Evolutionary conservation across 2,797 vertebrate genomes (phyloP).

Genomic region (Diplodus sargus): DNA sequence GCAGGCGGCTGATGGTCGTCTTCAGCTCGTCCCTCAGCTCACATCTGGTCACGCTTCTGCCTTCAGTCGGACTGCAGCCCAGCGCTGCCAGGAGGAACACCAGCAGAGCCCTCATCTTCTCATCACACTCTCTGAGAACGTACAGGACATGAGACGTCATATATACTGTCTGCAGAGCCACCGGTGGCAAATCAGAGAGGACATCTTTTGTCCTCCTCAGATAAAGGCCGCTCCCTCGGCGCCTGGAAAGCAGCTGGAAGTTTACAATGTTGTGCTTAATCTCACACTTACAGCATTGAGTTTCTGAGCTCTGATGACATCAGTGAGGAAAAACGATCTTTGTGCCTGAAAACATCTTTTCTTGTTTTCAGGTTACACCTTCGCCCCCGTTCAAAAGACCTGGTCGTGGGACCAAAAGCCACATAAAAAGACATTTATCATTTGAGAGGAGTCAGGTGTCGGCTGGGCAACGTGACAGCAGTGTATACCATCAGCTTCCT

Average conservation of each 20-base stretch:
- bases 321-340: conserved; percentile 11
- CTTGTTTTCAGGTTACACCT: conserved; percentile 26
- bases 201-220: conserved; percentile 36
- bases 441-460: conserved; percentile 13
- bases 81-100: conserved; percentile 35
- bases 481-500: not conserved
- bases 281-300: not conserved
- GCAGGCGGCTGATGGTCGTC: not conserved
- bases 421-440: not conserved
- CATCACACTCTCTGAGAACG: not conserved
- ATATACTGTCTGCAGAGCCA: conserved; percentile 14
- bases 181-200: not conserved
- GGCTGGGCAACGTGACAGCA: not conserved
- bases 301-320: conserved; percentile 24
- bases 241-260: not conserved
- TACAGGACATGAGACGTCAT: not conserved
- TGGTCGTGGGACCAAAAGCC: not conserved
- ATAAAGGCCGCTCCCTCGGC: conserved; percentile 24
- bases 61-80: conserved; percentile 19
- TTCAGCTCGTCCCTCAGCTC: conserved; percentile 31
- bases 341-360: conserved; percentile 38
- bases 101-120: conserved; percentile 42
- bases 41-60: conserved; percentile 42
- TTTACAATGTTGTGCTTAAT: not conserved
- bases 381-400: conserved; percentile 24